Evolutionary conservation across 2,797 vertebrate species (phyloP).

Genomic region (Eulemur rubriventer): DNA sequence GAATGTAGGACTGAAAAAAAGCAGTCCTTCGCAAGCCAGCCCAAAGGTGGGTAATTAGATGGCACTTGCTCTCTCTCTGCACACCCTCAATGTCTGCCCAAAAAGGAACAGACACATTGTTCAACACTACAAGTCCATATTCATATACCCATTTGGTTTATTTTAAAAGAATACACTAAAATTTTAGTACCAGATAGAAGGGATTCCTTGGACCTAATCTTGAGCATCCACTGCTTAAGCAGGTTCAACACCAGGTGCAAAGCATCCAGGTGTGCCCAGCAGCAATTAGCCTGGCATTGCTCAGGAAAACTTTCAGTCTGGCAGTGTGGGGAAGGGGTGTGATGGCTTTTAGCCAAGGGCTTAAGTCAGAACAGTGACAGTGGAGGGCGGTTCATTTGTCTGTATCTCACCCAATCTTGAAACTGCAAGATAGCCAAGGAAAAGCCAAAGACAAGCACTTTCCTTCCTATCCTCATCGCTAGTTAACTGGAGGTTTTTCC

Average conservation of each 20-base stretch:
- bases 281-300: neutral
- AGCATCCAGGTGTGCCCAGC: neutral
- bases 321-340: constrained; percentile 1
- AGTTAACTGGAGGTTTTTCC: constrained; percentile 17
- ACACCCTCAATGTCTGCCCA: neutral
- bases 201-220: neutral
- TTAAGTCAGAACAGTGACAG: constrained; percentile 20
- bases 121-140: neutral
- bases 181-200: constrained; percentile 37
- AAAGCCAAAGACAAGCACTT: constrained; percentile 25
- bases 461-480: neutral
- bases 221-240: constrained; percentile 1
- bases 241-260: constrained; percentile 7
- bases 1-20: constrained; percentile 4
- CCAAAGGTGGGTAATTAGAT: neutral
- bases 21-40: constrained; percentile 8
- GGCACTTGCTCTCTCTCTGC: neutral
- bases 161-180: neutral
- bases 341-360: neutral
- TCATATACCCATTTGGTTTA: neutral
- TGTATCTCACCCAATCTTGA: constrained; percentile 30
- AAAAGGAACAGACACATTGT: neutral
- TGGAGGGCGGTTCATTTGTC: neutral
- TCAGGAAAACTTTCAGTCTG: constrained; percentile 5
- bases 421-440: constrained; percentile 19